phyloP scores from a whole-genome alignment of 2,797 vertebrate species.

The Hemitrygon akajei region DNA sequence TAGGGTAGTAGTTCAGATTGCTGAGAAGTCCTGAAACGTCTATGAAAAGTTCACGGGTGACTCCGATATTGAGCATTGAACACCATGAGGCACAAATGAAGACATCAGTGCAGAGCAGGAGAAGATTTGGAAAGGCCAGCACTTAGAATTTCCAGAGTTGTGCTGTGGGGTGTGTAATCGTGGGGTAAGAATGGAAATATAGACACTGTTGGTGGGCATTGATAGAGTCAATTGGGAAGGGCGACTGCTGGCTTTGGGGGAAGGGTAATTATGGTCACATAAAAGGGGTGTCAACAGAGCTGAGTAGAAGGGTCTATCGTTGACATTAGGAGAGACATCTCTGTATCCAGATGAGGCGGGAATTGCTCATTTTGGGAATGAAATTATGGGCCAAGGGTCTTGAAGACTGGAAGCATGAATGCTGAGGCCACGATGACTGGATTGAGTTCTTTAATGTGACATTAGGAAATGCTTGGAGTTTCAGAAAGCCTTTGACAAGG shows the following conservation, averaged over 20 bases:
- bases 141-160: no score
- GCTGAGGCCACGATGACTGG: not conserved
- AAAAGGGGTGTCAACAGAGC: not conserved
- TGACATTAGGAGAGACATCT: not conserved
- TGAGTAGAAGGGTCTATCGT: no score
- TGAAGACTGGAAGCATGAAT: no score
- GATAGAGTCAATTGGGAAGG: not conserved
- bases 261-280: not conserved
- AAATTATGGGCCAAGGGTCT: not conserved
- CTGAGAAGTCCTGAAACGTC: not conserved
- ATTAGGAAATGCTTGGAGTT: not conserved
- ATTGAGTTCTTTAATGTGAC: not conserved
- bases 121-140: no score
- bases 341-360: not conserved
- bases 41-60: not conserved
- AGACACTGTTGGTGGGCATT: not conserved
- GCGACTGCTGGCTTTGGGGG: not conserved
- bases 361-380: not conserved
- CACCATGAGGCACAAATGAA: not conserved
- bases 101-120: not conserved
- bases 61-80: not conserved
- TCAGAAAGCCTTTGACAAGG: no score
- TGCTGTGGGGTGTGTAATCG: no score
- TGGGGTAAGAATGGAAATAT: not conserved
- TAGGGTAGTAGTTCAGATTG: no score